phyloP scores from a whole-genome alignment of 1,140 invertebrate genomes.

The Drosophila grimshawi region DNA sequence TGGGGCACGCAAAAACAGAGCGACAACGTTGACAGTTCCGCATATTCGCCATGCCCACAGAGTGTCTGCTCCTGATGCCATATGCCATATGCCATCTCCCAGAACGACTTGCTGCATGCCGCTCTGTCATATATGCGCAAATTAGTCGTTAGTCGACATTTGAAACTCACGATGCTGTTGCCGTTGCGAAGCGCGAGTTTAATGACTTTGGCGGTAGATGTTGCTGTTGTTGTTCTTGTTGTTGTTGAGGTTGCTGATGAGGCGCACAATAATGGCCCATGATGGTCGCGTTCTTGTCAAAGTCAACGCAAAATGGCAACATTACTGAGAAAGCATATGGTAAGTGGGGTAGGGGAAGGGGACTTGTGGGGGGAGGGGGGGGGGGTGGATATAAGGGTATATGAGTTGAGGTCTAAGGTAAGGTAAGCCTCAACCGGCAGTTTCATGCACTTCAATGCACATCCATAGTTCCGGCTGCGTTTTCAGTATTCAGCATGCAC shows the following conservation, averaged over 20 bases:
- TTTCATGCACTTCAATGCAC: constrained; percentile 49
- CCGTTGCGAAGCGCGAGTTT: constrained; percentile 50
- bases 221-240: constrained; percentile 19
- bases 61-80: not conserved
- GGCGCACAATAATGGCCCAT: constrained; percentile 77
- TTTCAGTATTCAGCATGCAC: not conserved
- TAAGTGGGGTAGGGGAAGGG: too few species aligned
- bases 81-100: constrained; percentile 22
- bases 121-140: constrained; percentile 80
- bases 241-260: constrained; percentile 62
- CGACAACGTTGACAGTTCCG: constrained; percentile 56
- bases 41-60: not conserved
- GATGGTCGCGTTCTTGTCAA: constrained; percentile 79
- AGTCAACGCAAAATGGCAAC: constrained; percentile 70
- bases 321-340: not conserved
- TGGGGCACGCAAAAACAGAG: too few species aligned
- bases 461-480: constrained; percentile 36
- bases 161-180: constrained; percentile 49
- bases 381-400: not conserved
- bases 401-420: not conserved
- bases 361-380: too few species aligned
- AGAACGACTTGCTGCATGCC: constrained; percentile 58
- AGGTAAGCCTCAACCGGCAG: constrained; percentile 24
- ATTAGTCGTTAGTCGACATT: constrained; percentile 77
- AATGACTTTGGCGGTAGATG: constrained; percentile 55